Evolutionary conservation across 2,113 vertebrate species (phyloP).

Genomic region (Aldabrachelys gigantea): DNA sequence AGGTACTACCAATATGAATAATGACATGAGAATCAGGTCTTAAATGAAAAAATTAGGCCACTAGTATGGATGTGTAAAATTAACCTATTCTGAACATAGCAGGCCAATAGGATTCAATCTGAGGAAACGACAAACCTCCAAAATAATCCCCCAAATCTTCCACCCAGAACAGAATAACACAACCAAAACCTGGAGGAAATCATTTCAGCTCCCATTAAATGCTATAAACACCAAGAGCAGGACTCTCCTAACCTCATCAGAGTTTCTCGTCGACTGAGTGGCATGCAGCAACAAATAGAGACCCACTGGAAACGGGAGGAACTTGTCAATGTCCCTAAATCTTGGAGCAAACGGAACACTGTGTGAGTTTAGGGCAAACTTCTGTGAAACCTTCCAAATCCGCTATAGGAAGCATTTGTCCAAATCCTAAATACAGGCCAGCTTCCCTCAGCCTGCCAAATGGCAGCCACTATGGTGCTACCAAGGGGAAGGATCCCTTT

Average conservation of each 20-base stretch:
- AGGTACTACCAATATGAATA: neutral
- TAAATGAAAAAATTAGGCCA: neutral
- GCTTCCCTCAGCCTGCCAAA: neutral
- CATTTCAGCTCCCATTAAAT: neutral
- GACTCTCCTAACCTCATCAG: neutral
- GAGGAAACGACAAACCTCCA: neutral
- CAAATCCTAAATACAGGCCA: neutral
- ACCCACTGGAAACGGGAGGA: neutral
- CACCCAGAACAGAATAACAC: neutral
- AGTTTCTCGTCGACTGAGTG: neutral
- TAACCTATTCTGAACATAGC: neutral
- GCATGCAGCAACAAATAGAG: neutral
- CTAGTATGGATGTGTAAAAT: neutral
- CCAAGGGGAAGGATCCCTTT: neutral
- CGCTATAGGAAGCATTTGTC: neutral
- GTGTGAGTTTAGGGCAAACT: neutral
- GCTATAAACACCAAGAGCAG: neutral
- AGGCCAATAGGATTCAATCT: neutral
- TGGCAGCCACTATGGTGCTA: neutral
- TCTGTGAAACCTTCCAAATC: neutral
- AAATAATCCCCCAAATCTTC: neutral
- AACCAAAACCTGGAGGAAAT: neutral
- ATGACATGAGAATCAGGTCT: neutral
- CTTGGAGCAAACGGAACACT: neutral
- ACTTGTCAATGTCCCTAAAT: neutral